phyloP scores from a whole-genome alignment of 2,888 invertebrate species.

The Trypoxylon attenuatum region DNA sequence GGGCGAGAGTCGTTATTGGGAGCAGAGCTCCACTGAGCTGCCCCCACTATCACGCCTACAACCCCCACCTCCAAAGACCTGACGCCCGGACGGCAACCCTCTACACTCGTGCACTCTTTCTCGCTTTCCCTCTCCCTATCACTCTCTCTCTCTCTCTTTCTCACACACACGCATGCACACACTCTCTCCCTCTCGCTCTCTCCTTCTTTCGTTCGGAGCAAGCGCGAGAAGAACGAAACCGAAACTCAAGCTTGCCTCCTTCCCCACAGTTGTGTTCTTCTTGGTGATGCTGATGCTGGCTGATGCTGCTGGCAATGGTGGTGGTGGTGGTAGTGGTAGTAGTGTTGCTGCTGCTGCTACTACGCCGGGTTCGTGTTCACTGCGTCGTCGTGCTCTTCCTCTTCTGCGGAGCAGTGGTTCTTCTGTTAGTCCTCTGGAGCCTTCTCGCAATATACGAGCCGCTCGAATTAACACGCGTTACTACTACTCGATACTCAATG shows the following conservation, averaged over 20 bases:
- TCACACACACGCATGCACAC: not conserved
- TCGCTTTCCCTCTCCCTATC: not conserved
- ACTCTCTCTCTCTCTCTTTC: not conserved
- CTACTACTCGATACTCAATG: too few species aligned
- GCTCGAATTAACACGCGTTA: too few species aligned
- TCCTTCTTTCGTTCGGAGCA: constrained; percentile 33
- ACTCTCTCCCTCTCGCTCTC: constrained; percentile 18
- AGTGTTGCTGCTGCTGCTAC: not conserved
- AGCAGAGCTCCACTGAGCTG: constrained; percentile 38
- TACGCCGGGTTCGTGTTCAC: constrained; percentile 10
- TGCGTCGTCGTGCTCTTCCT: constrained; percentile 5
- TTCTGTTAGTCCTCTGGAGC: constrained; percentile 3
- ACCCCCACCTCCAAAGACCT: too few species aligned
- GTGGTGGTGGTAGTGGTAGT: not conserved
- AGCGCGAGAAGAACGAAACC: constrained; percentile 62
- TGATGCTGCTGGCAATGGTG: not conserved
- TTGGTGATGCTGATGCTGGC: not conserved
- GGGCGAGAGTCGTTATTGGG: constrained; percentile 59
- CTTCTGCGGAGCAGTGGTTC: not conserved
- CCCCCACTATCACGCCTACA: constrained; percentile 9
- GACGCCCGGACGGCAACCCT: not conserved
- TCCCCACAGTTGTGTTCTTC: constrained; percentile 38
- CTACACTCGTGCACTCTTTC: constrained; percentile 1
- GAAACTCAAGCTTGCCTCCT: constrained; percentile 52
- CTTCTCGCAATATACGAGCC: too few species aligned